Evolutionary conservation across 1,140 invertebrate genomes (phyloP), one percentile per base, ranked within the genome.

Genomic region (Phymastichus coffea): DNA sequence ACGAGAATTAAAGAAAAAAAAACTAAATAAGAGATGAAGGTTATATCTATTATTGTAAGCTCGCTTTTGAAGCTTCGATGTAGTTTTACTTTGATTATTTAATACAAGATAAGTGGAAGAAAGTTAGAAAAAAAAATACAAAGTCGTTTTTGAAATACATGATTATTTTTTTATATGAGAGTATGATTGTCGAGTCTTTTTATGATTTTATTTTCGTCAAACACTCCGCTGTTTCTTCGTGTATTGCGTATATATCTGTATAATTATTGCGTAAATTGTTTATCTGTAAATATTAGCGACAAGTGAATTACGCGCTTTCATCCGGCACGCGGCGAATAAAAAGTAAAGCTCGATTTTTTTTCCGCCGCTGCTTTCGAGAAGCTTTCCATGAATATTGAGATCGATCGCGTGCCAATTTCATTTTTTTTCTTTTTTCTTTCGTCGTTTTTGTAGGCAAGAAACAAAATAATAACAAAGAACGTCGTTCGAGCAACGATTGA

Each of bases 51-150:
- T 54, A 60, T 60, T 54, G 19, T 60, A 47, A 53, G 58, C 51
- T 60, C 51, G 58, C 58, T 54, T 60, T 60, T 54, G 49, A 60
- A 60, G 58, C 58, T 60, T 60, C 43, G 51, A 60, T 53, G 58
- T 60, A 49, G 43, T 60, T 60, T 60, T 38, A 41, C 37, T 30
- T 49, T 54, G 44, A 44, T 59, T 52, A 52, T 59, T 59, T 59
- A 52, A 52, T 44, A n/a, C n/a, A n/a, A n/a, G n/a, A n/a, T n/a
- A n/a, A n/a, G n/a, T n/a, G n/a, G n/a, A n/a, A n/a, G n/a, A n/a
- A n/a, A n/a, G n/a, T 30, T 15, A 20, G 30, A 33, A 33, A 53
- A 59, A 38, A 28, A 41, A 47, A 12, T 33, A 54, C 17, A 60
- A 40, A 47, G 43, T 60, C 58, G 44, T 60, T 60, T 30, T 54